Evolutionary conservation across 1,140 invertebrate species (phyloP), one percentile per base, ranked within the genome.

Genomic region (Adoxophyes honmai): DNA sequence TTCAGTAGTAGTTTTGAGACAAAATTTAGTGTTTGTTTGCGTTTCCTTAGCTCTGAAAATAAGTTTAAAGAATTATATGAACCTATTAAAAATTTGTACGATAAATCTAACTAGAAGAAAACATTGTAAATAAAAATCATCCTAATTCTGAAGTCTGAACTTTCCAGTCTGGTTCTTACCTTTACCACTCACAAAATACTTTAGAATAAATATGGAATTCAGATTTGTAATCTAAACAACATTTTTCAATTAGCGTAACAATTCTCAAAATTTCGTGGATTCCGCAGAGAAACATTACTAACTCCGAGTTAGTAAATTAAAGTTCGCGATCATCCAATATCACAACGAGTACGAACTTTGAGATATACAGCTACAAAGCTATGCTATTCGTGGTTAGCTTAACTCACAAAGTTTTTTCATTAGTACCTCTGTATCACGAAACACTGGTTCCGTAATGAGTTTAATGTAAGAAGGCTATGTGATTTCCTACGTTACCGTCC

Each of bases 381-480:
- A 48, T 48, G 42, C 21, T 10, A 21, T 48, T 48, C 16, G 42
- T 18, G 42, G 42, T 48, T 48, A 48, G 42, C 21, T 48, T 33
- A 48, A 48, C 42, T 48, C 42, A 11, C 18, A 48, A 48, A 48
- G 42, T 48, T 48, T 48, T 48, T 48, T 48, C 42, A 48, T 48
- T 48, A 48, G 42, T 48, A 33, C 42, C 16, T 48, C 42, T 48
- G 42, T 33, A 21, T 48, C 11, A 48, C 42, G 42, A 48, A 48
- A 48, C 39, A 44, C 42, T 48, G 42, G 42, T 18, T 13, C n/a
- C 18, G 21, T 48, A 48, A 48, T 48, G 42, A 48, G 42, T 48
- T 48, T 33, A 48, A 48, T 28, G 42, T 11, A 21, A 33, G 42
- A 18, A 18, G 21, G 42, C n/a, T 21, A 48, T 28, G 42, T 48